Conservation (phyloP, 2,797 vertebrate species). For the Siniperca undulata region DNA sequence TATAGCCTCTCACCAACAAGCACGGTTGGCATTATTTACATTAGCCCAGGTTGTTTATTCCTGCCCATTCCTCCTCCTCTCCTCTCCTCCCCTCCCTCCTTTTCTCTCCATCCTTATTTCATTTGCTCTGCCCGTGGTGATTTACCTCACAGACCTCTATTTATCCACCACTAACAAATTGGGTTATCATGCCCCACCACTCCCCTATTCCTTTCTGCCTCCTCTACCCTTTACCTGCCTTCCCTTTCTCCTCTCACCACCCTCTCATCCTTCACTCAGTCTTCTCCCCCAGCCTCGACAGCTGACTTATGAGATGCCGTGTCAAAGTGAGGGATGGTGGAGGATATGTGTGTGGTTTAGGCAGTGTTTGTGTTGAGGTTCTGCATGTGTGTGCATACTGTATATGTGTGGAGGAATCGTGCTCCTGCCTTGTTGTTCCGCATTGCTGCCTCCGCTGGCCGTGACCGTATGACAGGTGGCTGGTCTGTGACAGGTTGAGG, state of each 20-base stretch:
- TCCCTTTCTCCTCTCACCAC: constrained; percentile 31
- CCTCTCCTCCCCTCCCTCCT: constrained; percentile 39
- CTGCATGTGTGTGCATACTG: constrained; percentile 20
- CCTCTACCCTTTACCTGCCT: constrained; percentile 58
- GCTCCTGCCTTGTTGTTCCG: constrained; percentile 62
- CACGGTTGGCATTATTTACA: constrained; percentile 77
- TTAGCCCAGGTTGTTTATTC: constrained; percentile 76
- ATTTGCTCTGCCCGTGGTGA: constrained; percentile 77
- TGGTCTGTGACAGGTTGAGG: constrained; percentile 60
- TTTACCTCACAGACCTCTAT: constrained; percentile 83
- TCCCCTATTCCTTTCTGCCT: constrained; percentile 58
- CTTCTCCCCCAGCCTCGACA: constrained; percentile 49
- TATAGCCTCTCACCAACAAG: constrained; percentile 70
- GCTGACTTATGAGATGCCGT: constrained; percentile 76
- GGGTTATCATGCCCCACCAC: constrained; percentile 80
- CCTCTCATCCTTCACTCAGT: constrained; percentile 14
- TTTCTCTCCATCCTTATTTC: constrained; percentile 73
- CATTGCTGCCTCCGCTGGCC: constrained; percentile 58
- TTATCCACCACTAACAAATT: constrained; percentile 85
- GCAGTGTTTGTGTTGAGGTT: constrained; percentile 35
- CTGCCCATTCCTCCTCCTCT: constrained; percentile 44
- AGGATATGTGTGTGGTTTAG: constrained; percentile 51
- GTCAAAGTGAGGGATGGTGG: constrained; percentile 74
- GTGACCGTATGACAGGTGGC: constrained; percentile 68
- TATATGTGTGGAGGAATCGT: constrained; percentile 33